Evolutionary conservation across 2,797 vertebrate species (phyloP).

Genomic region (Sebastolobus alascanus): DNA sequence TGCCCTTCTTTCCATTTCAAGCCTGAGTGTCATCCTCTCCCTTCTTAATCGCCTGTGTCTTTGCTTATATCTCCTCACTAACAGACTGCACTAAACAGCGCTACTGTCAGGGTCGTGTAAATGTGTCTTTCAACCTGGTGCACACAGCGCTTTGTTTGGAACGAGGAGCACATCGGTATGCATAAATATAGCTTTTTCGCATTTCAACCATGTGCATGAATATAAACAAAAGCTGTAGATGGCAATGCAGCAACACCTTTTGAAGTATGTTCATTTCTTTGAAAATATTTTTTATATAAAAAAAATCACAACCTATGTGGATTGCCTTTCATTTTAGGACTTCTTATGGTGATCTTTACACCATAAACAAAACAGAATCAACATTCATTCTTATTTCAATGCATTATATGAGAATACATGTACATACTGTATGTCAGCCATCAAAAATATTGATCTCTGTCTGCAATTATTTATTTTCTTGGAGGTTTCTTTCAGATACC

Average conservation of each 20-base stretch:
- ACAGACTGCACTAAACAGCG: not conserved
- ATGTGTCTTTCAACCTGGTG: constrained; percentile 6
- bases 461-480: not conserved
- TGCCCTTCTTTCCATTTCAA: not conserved
- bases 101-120: not conserved
- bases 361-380: not conserved
- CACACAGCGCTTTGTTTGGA: not conserved
- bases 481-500: not conserved
- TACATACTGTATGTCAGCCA: not conserved
- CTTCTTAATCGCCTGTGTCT: constrained; percentile 19
- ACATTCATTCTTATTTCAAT: not conserved
- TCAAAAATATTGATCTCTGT: not conserved
- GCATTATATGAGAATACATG: not conserved
- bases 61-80: not conserved
- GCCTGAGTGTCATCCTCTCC: not conserved
- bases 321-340: not conserved
- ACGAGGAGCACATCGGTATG: not conserved
- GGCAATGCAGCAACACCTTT: constrained; percentile 1
- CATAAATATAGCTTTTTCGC: constrained; percentile 19
- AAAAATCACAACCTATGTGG: not conserved
- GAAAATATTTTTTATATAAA: not conserved
- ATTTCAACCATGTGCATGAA: constrained; percentile 10
- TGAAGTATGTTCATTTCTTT: not conserved
- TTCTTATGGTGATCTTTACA: not conserved
- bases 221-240: not conserved